Base-by-base conservation (phyloP, 2,797 vertebrate species). In the Synanceia verrucosa region DNA sequence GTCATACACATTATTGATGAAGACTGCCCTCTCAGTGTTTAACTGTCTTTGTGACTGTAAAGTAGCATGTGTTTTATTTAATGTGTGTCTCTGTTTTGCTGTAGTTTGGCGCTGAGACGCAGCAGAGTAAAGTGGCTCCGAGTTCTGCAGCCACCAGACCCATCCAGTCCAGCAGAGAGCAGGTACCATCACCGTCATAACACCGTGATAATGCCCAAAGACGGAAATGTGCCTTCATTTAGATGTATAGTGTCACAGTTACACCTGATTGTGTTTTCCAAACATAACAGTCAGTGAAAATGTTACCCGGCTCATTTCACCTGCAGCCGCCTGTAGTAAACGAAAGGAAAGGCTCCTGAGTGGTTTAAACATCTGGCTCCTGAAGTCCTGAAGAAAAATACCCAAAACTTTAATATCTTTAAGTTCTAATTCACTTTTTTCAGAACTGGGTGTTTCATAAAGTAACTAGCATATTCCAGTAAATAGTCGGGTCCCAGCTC, bases 81-180 rank as follows among this genome's bases (percentile, higher is more conserved):
- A 19, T 2, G 1, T 43, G 5, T 41, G 2, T 13, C 9, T 74
- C 21, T 58, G 39, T 39, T 21, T 26, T 72, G n/a, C 9, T 56
- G 29, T 56, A 97, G 96, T 98, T 97, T 58, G 96, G 97, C 39
- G 96, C 96, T 0, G 97, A 97, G 66, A 98, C 96, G 0, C 97
- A 98, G 61, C 97, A 98, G 84, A 97, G 91, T 81, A 96, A 93
- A 91, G 95, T 97, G 53, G 96, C 95, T 21, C 96, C 96, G 0
- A 95, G 96, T 68, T 92, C 93, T 1, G 96, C 96, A 2, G 95
- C 96, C 26, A 93, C 91, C 67, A 93, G 96, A 56, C 96, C 96
- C 0, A 94, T 97, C 62, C 92, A 96, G 89, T 87, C 94, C 12
- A 92, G 92, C 60, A 91, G 94, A 58, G 95, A 96, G 55, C 95